Conservation (phyloP, 2,113 vertebrate species). For the Entosphenus tridentatus region DNA sequence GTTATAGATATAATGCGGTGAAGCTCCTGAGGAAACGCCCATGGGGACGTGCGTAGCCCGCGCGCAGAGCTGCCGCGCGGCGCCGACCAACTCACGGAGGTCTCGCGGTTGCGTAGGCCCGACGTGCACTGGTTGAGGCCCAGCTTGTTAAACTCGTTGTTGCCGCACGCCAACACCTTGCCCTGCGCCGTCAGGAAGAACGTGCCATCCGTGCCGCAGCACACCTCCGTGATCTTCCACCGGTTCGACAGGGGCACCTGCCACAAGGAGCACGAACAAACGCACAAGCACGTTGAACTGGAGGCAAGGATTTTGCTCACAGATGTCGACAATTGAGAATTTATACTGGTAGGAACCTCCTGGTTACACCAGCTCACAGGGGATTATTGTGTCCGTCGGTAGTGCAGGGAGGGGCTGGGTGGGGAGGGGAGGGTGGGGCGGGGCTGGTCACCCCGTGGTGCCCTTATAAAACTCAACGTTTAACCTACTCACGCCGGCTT, state of each 20-base stretch:
- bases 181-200: conserved; percentile 76
- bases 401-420: too few relatives aligned
- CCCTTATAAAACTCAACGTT: too few relatives aligned
- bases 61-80: too few relatives aligned
- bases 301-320: conserved; percentile 3
- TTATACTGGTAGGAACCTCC: too few relatives aligned
- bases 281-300: background rate
- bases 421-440: too few relatives aligned
- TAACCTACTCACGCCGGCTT: too few relatives aligned
- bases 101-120: conserved; percentile 50
- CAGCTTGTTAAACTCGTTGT: conserved; percentile 85
- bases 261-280: conserved; percentile 9
- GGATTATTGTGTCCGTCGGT: too few relatives aligned
- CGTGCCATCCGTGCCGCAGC: conserved; percentile 67
- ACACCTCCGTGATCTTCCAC: conserved; percentile 52
- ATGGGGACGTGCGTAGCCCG: too few relatives aligned
- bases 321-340: background rate
- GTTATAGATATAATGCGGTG: too few relatives aligned
- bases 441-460: too few relatives aligned
- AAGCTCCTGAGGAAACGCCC: too few relatives aligned
- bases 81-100: background rate
- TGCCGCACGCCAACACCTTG: conserved; percentile 82
- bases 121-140: conserved; percentile 74
- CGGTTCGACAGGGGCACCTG: conserved; percentile 69
- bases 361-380: too few relatives aligned